phyloP scores from a whole-genome alignment of 2,797 vertebrate genomes.

The Falco biarmicus region DNA sequence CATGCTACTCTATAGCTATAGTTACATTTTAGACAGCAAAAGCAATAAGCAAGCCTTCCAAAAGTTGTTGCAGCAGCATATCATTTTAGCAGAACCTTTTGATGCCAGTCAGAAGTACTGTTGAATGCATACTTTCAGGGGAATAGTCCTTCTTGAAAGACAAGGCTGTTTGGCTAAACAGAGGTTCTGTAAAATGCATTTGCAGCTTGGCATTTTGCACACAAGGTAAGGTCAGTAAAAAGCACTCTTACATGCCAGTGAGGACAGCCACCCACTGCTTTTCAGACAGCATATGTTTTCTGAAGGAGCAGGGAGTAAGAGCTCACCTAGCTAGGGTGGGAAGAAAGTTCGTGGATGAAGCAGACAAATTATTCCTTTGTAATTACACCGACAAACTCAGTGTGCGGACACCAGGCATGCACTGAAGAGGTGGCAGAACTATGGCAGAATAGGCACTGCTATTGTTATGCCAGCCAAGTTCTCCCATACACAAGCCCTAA shows the following conservation, averaged over 20 bases:
- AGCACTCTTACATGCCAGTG: background rate
- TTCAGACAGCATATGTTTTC: rapidly evolving
- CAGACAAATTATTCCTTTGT: background rate
- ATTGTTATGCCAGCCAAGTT: background rate
- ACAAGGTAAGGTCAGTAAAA: background rate
- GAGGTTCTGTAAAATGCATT: background rate
- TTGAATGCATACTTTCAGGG: background rate
- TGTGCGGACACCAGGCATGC: rapidly evolving
- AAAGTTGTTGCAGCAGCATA: constrained; percentile 39
- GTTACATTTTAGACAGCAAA: constrained; percentile 48
- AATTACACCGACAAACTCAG: background rate
- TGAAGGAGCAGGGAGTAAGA: background rate
- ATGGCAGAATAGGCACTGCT: background rate
- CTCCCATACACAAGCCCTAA: background rate
- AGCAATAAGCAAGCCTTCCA: constrained; percentile 44
- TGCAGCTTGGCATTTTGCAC: constrained; percentile 4
- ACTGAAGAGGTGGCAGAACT: background rate
- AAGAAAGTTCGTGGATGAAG: background rate
- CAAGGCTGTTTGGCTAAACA: background rate
- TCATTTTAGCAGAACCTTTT: constrained; percentile 38
- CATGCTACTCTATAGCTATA: background rate
- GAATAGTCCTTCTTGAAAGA: background rate
- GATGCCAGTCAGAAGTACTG: constrained; percentile 34
- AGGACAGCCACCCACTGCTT: background rate
- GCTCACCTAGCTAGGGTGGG: background rate